These are phyloP conservation scores for Luidia sarsii DNA, from an alignment of 53 echinoderm and acorn worm genomes.

Conservation along the genomic window DNA sequence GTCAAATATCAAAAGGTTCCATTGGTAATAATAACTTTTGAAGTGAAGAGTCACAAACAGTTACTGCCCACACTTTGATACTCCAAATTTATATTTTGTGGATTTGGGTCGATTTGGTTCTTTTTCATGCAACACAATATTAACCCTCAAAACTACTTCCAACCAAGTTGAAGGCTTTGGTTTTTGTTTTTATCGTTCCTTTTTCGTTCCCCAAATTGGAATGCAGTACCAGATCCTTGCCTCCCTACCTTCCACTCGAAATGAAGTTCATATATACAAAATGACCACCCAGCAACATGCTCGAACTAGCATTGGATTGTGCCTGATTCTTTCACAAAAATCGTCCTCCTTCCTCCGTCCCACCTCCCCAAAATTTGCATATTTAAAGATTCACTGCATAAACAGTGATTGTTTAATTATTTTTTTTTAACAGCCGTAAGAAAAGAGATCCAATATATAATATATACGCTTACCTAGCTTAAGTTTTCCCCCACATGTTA, in stretches of 20 bases:
- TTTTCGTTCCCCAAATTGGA: not conserved
- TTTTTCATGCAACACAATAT: not conserved
- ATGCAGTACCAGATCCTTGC: not conserved
- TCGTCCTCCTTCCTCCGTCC: too few species aligned
- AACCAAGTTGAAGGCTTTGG: too few species aligned
- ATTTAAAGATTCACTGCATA: too few species aligned
- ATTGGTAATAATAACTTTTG: not conserved
- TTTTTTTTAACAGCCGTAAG: too few species aligned
- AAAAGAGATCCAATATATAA: too few species aligned
- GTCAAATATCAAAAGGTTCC: slow-evolving; percentile 18
- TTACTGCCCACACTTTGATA: not conserved
- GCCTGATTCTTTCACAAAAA: too few species aligned
- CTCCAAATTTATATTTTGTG: not conserved
- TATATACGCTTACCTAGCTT: too few species aligned
- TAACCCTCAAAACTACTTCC: too few species aligned
- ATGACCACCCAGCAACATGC: not conserved
- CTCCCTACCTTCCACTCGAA: not conserved
- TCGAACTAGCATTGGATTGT: too few species aligned
- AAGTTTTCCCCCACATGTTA: too few species aligned
- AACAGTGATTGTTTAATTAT: too few species aligned
- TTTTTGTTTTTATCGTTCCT: not conserved
- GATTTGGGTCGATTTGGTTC: not conserved
- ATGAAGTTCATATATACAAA: not conserved
- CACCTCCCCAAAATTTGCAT: too few species aligned
- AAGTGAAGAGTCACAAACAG: not conserved